Conservation (phyloP, 1,140 invertebrate genomes). For the Dendrolimus punctatus region DNA sequence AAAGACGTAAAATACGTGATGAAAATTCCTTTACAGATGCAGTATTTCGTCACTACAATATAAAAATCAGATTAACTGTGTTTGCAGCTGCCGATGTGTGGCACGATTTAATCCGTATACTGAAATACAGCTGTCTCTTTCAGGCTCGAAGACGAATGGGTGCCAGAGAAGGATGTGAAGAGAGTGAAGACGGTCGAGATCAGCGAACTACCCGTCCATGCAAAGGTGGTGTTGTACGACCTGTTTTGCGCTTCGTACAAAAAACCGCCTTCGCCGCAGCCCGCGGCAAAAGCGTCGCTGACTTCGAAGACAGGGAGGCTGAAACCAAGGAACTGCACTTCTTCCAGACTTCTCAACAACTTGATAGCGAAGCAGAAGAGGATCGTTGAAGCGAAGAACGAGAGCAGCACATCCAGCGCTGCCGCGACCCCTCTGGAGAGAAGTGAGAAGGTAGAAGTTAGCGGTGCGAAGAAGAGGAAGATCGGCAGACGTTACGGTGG, state of each 20-base stretch:
- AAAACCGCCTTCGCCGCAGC: constrained; percentile 23
- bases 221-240: constrained; percentile 52
- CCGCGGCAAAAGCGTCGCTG: constrained; percentile 13
- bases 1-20: constrained; percentile 2
- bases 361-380: constrained; percentile 38
- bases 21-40: constrained; percentile 15
- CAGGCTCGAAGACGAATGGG: constrained; percentile 64
- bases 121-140: constrained; percentile 9
- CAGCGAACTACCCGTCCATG: constrained; percentile 29
- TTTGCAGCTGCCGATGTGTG: constrained; percentile 60
- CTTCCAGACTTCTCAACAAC: constrained; percentile 41
- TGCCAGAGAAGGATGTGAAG: constrained; percentile 48
- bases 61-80: constrained; percentile 22
- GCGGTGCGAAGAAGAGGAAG: constrained; percentile 57
- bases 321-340: constrained; percentile 33
- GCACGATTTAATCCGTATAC: constrained; percentile 14
- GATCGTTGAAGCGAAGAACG: constrained; percentile 15
- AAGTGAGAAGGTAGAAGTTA: constrained; percentile 23
- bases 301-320: constrained; percentile 14
- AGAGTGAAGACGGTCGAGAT: constrained; percentile 51
- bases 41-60: constrained; percentile 6
- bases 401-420: constrained; percentile 29
- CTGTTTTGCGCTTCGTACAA: constrained; percentile 50
- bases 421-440: constrained; percentile 26
- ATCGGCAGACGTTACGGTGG: constrained; percentile 51